Percentiles rank a stretch among this genome's conserved stretches.
These are phyloP conservation scores for Vollenhovia emeryi DNA, from an alignment of 1,140 invertebrate species.

Conservation along the genomic window DNA sequence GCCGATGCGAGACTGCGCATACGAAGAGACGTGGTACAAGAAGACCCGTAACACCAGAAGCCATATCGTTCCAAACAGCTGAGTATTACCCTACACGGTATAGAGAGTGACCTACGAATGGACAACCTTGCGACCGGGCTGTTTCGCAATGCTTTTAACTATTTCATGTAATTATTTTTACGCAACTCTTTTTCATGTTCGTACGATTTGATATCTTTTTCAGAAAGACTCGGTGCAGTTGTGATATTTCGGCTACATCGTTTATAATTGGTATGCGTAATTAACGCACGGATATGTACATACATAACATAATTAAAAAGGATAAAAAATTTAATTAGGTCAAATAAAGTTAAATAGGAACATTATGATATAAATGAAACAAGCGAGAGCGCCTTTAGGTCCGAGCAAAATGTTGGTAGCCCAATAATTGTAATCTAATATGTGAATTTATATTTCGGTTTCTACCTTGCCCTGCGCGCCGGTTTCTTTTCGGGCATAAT, in stretches of 20 bases:
- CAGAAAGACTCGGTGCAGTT: background rate
- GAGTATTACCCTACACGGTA: slow-evolving; percentile 58
- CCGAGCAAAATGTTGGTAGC: too few relatives aligned
- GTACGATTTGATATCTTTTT: background rate
- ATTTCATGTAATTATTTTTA: slow-evolving; percentile 31
- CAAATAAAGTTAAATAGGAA: too few relatives aligned
- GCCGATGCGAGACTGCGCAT: background rate
- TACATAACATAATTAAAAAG: background rate
- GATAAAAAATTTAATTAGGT: background rate
- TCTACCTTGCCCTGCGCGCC: too few relatives aligned
- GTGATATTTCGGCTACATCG: background rate
- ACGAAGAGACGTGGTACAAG: slow-evolving; percentile 63
- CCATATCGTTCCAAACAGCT: slow-evolving; percentile 79
- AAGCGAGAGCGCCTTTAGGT: too few relatives aligned
- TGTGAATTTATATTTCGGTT: too few relatives aligned
- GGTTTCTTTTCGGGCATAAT: too few relatives aligned
- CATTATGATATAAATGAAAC: too few relatives aligned
- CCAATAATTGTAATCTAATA: too few relatives aligned
- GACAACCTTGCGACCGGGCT: slow-evolving; percentile 6
- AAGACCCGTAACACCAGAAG: slow-evolving; percentile 80
- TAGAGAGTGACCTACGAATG: background rate
- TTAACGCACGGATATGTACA: background rate
- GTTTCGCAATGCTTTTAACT: background rate
- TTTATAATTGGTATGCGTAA: background rate
- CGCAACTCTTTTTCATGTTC: background rate